A percentile compares a stretch with the other conserved stretches of the same genome.
These are phyloP conservation scores for Julus scandinavius DNA, from an alignment of 2,888 invertebrate species.

Conservation along the genomic window DNA sequence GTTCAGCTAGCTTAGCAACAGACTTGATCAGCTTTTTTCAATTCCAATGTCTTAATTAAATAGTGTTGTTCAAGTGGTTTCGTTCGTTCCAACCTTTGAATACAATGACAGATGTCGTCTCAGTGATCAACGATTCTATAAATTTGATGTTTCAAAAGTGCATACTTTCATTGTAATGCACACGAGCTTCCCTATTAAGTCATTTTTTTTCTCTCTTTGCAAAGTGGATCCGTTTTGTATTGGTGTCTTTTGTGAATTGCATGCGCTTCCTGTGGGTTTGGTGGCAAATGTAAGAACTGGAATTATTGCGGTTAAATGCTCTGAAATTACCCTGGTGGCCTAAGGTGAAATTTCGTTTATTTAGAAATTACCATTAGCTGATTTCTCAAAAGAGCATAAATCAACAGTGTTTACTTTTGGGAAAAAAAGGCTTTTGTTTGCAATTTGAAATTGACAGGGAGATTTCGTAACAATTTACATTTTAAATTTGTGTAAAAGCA, in stretches of 20 bases:
- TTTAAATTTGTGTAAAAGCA: not conserved
- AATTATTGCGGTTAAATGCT: not conserved
- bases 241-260: conserved; percentile 15
- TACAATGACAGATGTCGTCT: conserved; percentile 28
- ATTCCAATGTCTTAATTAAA: not conserved
- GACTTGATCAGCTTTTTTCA: not conserved
- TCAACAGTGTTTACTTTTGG: not conserved
- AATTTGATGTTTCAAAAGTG: not conserved
- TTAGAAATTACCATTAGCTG: not conserved
- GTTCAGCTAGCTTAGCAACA: not conserved
- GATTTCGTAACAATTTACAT: not conserved
- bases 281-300: not conserved
- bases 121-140: not conserved
- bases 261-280: conserved; percentile 9
- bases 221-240: not conserved
- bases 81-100: conserved; percentile 4
- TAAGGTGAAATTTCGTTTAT: not conserved
- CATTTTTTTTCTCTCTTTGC: not conserved
- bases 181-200: conserved; percentile 9
- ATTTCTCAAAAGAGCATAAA: not conserved
- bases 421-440: not conserved
- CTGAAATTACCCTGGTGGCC: not conserved
- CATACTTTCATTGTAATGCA: conserved; percentile 18
- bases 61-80: conserved; percentile 4
- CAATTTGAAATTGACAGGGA: not conserved